Evolutionary conservation across 2,113 vertebrate species (phyloP).

Genomic region (Pimephales promelas): DNA sequence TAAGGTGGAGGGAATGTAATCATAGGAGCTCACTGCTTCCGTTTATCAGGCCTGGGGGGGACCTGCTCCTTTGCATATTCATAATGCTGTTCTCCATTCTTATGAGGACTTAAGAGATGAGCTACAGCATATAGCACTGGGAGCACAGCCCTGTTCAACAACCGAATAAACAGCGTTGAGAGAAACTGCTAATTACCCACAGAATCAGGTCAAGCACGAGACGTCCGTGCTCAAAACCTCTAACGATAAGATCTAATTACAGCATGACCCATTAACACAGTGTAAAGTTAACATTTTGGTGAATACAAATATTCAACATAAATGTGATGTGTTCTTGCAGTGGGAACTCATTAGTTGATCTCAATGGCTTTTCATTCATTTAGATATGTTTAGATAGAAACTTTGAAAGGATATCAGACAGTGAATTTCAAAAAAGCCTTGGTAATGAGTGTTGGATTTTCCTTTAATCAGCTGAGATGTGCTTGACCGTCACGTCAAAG

Average conservation of each 20-base stretch:
- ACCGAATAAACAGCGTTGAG: conserved; percentile 20
- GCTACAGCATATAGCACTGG: conserved; percentile 13
- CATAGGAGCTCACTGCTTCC: conserved; percentile 45
- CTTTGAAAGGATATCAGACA: conserved; percentile 20
- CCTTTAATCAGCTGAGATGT: conserved; percentile 48
- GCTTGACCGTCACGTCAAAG: conserved; percentile 36
- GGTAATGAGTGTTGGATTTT: conserved; percentile 44
- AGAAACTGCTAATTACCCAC: conserved; percentile 44
- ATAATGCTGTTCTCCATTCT: conserved; percentile 47
- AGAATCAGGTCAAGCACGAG: conserved; percentile 42
- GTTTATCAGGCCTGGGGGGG: conserved; percentile 52
- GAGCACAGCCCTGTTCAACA: conserved; percentile 28
- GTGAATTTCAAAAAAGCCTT: conserved; percentile 25
- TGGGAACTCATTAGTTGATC: not conserved
- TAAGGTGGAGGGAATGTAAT: conserved; percentile 58
- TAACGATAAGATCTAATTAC: conserved; percentile 30
- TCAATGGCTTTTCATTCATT: conserved; percentile 27
- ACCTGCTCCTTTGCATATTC: conserved; percentile 48
- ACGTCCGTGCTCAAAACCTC: conserved; percentile 9
- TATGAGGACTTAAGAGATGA: conserved; percentile 44
- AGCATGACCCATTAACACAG: not conserved
- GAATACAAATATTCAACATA: not conserved
- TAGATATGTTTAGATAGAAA: not conserved
- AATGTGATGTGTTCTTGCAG: not conserved
- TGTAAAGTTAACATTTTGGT: conserved; percentile 1